phyloP scores from a whole-genome alignment of 2,888 invertebrate species.

The Resseliella maxima region DNA sequence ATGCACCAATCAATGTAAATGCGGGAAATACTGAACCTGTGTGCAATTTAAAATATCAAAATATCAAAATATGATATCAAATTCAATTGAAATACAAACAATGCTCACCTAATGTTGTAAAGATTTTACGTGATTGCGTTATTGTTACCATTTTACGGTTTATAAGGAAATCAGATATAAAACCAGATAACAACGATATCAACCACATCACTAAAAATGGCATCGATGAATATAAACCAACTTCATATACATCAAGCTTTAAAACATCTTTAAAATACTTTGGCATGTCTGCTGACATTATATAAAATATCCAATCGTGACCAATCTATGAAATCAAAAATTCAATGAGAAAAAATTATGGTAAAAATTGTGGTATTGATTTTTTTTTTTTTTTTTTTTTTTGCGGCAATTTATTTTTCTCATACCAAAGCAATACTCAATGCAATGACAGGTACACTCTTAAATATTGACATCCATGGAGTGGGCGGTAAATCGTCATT shows the following conservation, averaged over 20 bases:
- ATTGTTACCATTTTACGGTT: constrained; percentile 71
- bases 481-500: constrained; percentile 72
- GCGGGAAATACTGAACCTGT: constrained; percentile 76
- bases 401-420: too few relatives aligned
- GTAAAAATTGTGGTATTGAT: too few relatives aligned
- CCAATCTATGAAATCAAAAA: constrained; percentile 63
- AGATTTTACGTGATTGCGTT: constrained; percentile 72
- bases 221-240: constrained; percentile 72
- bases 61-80: neutral
- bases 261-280: constrained; percentile 74
- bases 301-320: constrained; percentile 72
- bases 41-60: neutral
- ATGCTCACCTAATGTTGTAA: constrained; percentile 64
- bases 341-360: neutral
- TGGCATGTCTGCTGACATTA: constrained; percentile 75
- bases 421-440: constrained; percentile 63
- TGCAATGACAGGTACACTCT: constrained; percentile 78
- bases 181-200: constrained; percentile 72
- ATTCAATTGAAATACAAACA: neutral
- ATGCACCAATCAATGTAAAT: constrained; percentile 75
- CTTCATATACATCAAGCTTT: constrained; percentile 72
- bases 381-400: neutral
- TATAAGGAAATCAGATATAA: constrained; percentile 77
- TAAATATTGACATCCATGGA: constrained; percentile 80
- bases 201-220: constrained; percentile 75